Evolutionary conservation across 2,888 invertebrate genomes (phyloP).

Genomic region (Monochamus alternatus): DNA sequence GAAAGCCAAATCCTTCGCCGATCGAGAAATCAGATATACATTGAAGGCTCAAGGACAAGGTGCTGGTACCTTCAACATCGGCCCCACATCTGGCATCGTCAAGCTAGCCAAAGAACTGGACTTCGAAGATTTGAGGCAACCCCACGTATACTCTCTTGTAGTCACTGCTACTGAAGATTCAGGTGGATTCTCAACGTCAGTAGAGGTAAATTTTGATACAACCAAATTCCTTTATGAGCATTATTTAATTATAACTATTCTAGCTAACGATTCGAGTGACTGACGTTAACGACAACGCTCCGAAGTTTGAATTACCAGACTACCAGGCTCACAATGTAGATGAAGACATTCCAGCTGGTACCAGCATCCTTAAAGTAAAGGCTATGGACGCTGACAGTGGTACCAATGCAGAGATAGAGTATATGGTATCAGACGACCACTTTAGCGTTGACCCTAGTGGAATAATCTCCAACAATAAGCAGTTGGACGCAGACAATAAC

Average conservation of each 20-base stretch:
- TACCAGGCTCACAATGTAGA: slow-evolving; percentile 97
- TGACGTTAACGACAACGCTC: slow-evolving; percentile 98
- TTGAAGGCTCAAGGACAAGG: slow-evolving; percentile 95
- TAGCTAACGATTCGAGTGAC: slow-evolving; percentile 94
- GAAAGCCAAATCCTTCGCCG: slow-evolving; percentile 97
- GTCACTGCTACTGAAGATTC: slow-evolving; percentile 98
- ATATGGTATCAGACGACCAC: slow-evolving; percentile 92
- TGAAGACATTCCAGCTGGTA: slow-evolving; percentile 93
- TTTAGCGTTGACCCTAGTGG: slow-evolving; percentile 95
- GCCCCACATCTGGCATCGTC: slow-evolving; percentile 94
- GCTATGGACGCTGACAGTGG: slow-evolving; percentile 97
- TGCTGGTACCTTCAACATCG: slow-evolving; percentile 96
- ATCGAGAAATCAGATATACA: slow-evolving; percentile 96
- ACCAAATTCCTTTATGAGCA: neutral
- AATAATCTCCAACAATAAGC: slow-evolving; percentile 93
- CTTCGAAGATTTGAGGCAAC: slow-evolving; percentile 95
- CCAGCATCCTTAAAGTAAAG: slow-evolving; percentile 94
- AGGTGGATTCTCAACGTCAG: slow-evolving; percentile 96
- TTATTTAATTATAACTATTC: slow-evolving; percentile 60
- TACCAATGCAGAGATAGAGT: slow-evolving; percentile 95
- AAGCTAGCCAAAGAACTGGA: slow-evolving; percentile 96
- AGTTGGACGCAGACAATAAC: slow-evolving; percentile 96
- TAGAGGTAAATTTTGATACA: slow-evolving; percentile 79
- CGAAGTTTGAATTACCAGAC: slow-evolving; percentile 95
- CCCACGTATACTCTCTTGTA: slow-evolving; percentile 92